These are phyloP conservation scores for Chinchilla lanigera DNA, from an alignment of 2,113 vertebrate species.

Conservation along the genomic window DNA sequence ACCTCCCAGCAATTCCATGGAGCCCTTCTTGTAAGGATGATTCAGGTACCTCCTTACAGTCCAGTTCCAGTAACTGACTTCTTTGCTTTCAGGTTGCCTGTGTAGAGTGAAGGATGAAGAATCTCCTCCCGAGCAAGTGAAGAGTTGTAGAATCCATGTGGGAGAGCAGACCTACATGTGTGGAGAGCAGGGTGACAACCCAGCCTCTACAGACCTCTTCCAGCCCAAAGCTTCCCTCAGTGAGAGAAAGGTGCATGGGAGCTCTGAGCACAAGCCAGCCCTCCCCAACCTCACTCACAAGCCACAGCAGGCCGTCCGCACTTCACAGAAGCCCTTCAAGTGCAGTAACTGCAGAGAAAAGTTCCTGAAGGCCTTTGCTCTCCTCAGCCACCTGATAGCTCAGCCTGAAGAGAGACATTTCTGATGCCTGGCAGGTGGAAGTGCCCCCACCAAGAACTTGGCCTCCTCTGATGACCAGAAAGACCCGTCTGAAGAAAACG, in stretches of 20 bases:
- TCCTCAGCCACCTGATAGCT: conserved; percentile 28
- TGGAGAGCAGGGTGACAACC: background rate
- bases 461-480: background rate
- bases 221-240: background rate
- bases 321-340: background rate
- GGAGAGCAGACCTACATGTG: background rate
- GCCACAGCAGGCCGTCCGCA: background rate
- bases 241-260: fast-evolving
- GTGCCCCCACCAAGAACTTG: background rate
- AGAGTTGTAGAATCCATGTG: background rate
- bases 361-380: background rate
- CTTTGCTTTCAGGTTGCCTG: conserved; percentile 32
- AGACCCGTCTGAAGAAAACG: background rate
- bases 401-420: background rate
- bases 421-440: background rate
- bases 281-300: fast-evolving
- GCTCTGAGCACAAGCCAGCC: fast-evolving
- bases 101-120: background rate
- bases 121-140: background rate
- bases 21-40: background rate
- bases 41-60: background rate
- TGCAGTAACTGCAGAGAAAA: background rate
- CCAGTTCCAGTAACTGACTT: background rate
- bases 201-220: background rate
- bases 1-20: background rate